phyloP scores from a whole-genome alignment of 2,888 invertebrate species.

The Diplazon laetatorius region DNA sequence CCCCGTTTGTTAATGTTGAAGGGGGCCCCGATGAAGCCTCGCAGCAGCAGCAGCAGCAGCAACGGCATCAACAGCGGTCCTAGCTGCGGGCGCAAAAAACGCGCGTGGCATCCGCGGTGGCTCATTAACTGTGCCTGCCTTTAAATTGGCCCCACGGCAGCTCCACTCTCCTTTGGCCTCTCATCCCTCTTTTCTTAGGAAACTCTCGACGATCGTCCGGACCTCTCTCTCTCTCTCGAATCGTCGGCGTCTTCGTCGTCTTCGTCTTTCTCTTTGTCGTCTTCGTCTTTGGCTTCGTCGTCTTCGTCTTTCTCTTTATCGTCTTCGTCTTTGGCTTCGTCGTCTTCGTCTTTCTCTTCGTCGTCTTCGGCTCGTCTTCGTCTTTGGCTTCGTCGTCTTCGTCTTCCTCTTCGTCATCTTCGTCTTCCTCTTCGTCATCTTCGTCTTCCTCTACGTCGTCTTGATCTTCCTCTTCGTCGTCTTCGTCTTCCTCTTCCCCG shows the following conservation, averaged over 20 bases:
- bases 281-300: slow-evolving; percentile 50
- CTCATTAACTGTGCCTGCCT: slow-evolving; percentile 81
- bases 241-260: slow-evolving; percentile 47
- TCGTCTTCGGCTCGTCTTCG: too few species aligned
- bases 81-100: slow-evolving; percentile 77
- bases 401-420: slow-evolving; percentile 45
- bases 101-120: slow-evolving; percentile 81
- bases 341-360: slow-evolving; percentile 50
- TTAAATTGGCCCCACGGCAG: slow-evolving; percentile 80
- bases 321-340: slow-evolving; percentile 48
- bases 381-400: slow-evolving; percentile 53
- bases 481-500: slow-evolving; percentile 49
- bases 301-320: slow-evolving; percentile 47
- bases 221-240: slow-evolving; percentile 33
- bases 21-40: slow-evolving; percentile 73
- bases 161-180: slow-evolving; percentile 69
- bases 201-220: slow-evolving; percentile 67
- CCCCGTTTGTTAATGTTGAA: slow-evolving; percentile 73
- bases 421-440: slow-evolving; percentile 42
- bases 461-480: slow-evolving; percentile 44
- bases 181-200: slow-evolving; percentile 71
- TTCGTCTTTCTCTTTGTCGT: slow-evolving; percentile 45
- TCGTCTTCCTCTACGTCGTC: too few species aligned
- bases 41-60: slow-evolving; percentile 62
- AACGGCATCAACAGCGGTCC: slow-evolving; percentile 73